A percentile compares a stretch with the other conserved stretches of the same genome.
Evolutionary conservation across 2,888 invertebrate genomes (phyloP).

Genomic region (Drosophila affinis): DNA sequence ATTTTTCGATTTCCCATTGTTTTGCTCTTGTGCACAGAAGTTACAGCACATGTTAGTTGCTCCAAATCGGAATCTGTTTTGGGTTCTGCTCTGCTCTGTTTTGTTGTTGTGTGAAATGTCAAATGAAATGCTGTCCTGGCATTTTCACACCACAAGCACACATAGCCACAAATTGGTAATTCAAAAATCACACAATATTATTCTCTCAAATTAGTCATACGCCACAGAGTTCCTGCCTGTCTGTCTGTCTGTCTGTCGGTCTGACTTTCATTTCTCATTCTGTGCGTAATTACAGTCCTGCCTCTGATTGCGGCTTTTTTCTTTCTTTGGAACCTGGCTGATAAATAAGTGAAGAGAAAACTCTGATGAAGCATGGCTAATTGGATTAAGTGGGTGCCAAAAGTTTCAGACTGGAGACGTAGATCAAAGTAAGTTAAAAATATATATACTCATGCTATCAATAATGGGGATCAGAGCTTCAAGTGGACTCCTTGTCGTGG

Average conservation of each 20-base stretch:
- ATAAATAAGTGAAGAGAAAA: constrained; percentile 25
- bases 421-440: constrained; percentile 13
- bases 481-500: background rate
- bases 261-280: constrained; percentile 31
- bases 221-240: constrained; percentile 14
- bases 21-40: constrained; percentile 28
- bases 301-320: constrained; percentile 16
- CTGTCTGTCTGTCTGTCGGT: constrained; percentile 29
- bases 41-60: constrained; percentile 18
- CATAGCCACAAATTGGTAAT: constrained; percentile 41
- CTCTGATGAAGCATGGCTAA: constrained; percentile 57
- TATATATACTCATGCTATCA: background rate
- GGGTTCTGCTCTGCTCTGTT: background rate
- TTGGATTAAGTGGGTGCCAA: constrained; percentile 41
- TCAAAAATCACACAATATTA: constrained; percentile 23
- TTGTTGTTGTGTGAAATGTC: background rate
- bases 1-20: constrained; percentile 73
- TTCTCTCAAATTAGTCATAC: constrained; percentile 38
- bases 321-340: constrained; percentile 22
- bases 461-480: background rate
- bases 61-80: constrained; percentile 38
- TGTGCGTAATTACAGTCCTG: constrained; percentile 31
- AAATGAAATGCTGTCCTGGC: constrained; percentile 23
- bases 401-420: background rate
- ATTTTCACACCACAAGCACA: constrained; percentile 55